These are phyloP conservation scores for Chiropotes sagulatus DNA, from an alignment of 2,797 vertebrate species.

Conservation along the genomic window DNA sequence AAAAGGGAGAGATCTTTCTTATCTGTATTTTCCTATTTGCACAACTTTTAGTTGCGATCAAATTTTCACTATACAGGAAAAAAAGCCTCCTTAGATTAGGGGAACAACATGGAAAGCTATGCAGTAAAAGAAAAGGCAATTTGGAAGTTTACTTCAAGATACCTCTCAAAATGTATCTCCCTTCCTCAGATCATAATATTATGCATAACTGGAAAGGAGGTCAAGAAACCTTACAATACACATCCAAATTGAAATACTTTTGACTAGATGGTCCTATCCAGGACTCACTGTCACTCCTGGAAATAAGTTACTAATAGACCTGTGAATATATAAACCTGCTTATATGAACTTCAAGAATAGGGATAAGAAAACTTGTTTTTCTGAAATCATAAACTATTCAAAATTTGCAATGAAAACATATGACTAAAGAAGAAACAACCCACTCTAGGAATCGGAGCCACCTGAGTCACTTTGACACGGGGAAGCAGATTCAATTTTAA, in stretches of 20 bases:
- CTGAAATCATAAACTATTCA: background rate
- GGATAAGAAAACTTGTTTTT: background rate
- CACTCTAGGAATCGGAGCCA: background rate
- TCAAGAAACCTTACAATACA: background rate
- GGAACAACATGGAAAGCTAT: background rate
- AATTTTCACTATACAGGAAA: background rate
- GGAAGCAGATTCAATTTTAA: background rate
- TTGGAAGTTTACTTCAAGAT: background rate
- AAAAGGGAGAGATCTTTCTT: background rate
- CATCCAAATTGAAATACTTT: background rate
- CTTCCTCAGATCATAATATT: background rate
- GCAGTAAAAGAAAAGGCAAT: background rate
- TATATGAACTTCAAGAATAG: background rate
- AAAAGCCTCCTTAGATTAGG: background rate
- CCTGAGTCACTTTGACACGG: rapidly evolving
- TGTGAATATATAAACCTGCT: background rate
- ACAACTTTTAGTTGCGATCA: background rate
- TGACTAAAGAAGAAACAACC: background rate
- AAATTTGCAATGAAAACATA: background rate
- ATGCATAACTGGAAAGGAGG: background rate
- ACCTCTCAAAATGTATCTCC: background rate
- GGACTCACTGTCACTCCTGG: background rate
- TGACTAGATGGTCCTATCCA: background rate
- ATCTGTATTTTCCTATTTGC: background rate
- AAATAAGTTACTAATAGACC: background rate